Conservation (phyloP, 2,888 invertebrate species). For the Dorcus parallelipipedus region DNA sequence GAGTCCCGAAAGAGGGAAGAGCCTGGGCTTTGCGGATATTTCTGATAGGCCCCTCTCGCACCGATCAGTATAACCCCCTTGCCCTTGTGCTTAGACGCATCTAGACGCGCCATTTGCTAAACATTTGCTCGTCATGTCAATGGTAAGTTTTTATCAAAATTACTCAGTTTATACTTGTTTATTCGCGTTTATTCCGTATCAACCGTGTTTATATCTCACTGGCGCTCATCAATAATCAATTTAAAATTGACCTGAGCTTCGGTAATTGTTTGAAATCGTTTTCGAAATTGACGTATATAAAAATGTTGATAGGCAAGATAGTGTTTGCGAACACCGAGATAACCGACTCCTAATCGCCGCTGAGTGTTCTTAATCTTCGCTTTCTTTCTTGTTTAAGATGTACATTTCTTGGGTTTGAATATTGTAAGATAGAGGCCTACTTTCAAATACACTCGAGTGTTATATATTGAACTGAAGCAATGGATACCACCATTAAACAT, state of each 20-base stretch:
- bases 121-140: conserved; percentile 48
- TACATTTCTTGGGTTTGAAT: conserved; percentile 42
- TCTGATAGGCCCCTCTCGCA: conserved; percentile 31
- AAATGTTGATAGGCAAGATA: too few species aligned
- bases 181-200: not conserved
- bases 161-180: not conserved
- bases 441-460: conserved; percentile 25
- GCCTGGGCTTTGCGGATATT: conserved; percentile 40
- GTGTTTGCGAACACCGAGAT: too few species aligned
- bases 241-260: too few species aligned
- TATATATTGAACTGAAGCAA: conserved; percentile 19
- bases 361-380: not conserved
- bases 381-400: conserved; percentile 35
- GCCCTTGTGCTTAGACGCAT: conserved; percentile 46
- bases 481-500: conserved; percentile 14
- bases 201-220: not conserved
- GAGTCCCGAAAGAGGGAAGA: not conserved
- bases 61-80: conserved; percentile 37
- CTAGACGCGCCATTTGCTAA: conserved; percentile 51
- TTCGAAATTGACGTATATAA: too few species aligned
- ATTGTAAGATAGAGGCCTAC: conserved; percentile 39
- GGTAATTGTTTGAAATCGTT: too few species aligned
- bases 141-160: conserved; percentile 43
- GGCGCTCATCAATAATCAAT: too few species aligned
- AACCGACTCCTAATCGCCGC: not conserved